A percentile compares a stretch with the other conserved stretches of the same genome.
phyloP scores from a whole-genome alignment of 2,888 invertebrate species.

The Megaustenia siamemsis region DNA sequence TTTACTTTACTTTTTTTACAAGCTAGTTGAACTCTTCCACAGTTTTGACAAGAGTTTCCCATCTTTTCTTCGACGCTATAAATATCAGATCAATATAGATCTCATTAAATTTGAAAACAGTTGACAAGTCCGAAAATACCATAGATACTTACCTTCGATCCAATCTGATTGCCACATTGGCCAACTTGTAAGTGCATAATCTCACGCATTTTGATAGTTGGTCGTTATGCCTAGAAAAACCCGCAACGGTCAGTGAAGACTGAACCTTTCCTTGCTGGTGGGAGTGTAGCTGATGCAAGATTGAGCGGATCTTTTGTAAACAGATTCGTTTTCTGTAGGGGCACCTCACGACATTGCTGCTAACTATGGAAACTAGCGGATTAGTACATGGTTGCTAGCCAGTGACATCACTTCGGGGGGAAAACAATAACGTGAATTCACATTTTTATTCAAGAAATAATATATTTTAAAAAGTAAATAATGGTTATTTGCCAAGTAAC shows the following conservation, averaged over 20 bases:
- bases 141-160: slow-evolving; percentile 51
- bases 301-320: not conserved
- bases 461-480: not conserved
- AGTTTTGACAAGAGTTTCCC: no score
- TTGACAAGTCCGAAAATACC: no score
- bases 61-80: no score
- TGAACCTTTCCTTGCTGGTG: not conserved
- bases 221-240: not conserved
- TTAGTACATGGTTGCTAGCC: not conserved
- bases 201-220: slow-evolving; percentile 48
- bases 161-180: slow-evolving; percentile 56
- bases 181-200: slow-evolving; percentile 56
- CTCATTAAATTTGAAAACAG: no score
- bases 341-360: not conserved
- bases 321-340: not conserved
- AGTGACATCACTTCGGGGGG: not conserved
- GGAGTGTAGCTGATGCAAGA: slow-evolving; percentile 4
- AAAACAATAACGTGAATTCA: not conserved
- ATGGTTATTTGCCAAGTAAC: not conserved
- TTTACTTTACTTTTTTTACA: no score
- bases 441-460: not conserved
- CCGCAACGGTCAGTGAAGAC: not conserved
- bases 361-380: slow-evolving; percentile 13
- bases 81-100: no score
- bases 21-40: no score